Evolutionary conservation across 2,113 vertebrate species (phyloP), one percentile per base, ranked within the genome.

Genomic region (Prunella fulvescens): DNA sequence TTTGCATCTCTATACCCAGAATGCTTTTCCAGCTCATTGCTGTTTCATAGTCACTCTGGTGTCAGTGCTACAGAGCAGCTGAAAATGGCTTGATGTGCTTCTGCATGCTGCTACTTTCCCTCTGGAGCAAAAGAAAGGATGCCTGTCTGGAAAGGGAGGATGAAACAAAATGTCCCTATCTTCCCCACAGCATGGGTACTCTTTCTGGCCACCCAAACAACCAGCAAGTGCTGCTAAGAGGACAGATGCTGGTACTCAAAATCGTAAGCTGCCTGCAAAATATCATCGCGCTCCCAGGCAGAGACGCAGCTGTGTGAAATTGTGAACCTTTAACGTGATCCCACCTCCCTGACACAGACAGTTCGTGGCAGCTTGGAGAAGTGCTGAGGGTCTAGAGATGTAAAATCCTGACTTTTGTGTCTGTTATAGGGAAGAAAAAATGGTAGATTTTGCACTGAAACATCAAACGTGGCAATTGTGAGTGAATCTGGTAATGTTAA

Each of bases 1-100:
- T 97, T 97, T 95, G 88, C 95, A 96, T 97, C 56, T 97, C 90
- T 96, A 97, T 97, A 95, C 93, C 94, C 96, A 97, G 95, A 97
- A 95, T 95, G 95, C 95, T 94, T 91, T 96, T 97, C 95, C 92
- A 96, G 93, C 95, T 94, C 94, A 90, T 60, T 97, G 96, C 93
- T 95, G 95, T 94, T 97, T 92, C 95, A 88, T 93, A 95, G 96
- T 93, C 0, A 1, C 70, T 61, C 90, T 96, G 88, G 90, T 96
- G 95, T 96, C 92, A 91, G 74, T 92, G 87, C 74, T 93, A 91
- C 81, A 67, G 90, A 97, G 91, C 95, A 95, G 95, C 96, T 96
- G 95, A 96, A 91, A 95, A 92, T 79, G 93, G 69, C 92, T 95
- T 69, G 90, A 88, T 96, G 89, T 92, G 86, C 86, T 95, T 94